Conservation (phyloP, 2,888 invertebrate species). For the Diaphora mendica region DNA sequence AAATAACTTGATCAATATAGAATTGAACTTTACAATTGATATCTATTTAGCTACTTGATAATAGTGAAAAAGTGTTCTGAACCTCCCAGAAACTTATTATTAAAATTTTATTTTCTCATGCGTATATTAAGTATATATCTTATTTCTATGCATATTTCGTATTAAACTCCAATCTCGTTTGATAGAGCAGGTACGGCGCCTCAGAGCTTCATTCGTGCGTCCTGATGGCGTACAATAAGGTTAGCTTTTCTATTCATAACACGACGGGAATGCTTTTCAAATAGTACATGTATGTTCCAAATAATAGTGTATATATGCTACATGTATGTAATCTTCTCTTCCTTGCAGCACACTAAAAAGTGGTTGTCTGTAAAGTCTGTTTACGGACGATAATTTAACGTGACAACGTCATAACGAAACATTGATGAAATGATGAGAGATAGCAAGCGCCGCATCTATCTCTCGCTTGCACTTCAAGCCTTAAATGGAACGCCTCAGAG, state of each 20-base stretch:
- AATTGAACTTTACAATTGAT: neutral
- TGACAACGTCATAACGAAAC: too few relatives aligned
- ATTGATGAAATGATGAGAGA: too few relatives aligned
- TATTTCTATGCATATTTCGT: neutral
- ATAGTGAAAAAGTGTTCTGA: neutral
- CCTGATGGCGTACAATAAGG: conserved; percentile 23
- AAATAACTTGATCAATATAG: conserved; percentile 1
- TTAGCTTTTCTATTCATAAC: conserved; percentile 31
- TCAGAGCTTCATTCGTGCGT: conserved; percentile 18
- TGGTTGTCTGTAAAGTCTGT: too few relatives aligned
- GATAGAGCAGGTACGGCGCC: conserved; percentile 14
- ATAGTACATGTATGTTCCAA: neutral
- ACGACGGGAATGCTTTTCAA: conserved; percentile 18
- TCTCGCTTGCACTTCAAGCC: too few relatives aligned
- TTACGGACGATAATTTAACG: too few relatives aligned
- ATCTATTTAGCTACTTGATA: neutral
- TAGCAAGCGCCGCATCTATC: too few relatives aligned
- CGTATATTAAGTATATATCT: neutral
- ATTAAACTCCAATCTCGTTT: conserved; percentile 19
- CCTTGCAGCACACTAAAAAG: too few relatives aligned
- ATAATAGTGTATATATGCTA: neutral
- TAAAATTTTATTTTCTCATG: neutral
- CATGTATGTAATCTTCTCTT: neutral
- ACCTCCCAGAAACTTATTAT: neutral
- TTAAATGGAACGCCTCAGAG: too few relatives aligned